Conservation (phyloP, 1,140 invertebrate genomes). For the Caerostris darwini region DNA sequence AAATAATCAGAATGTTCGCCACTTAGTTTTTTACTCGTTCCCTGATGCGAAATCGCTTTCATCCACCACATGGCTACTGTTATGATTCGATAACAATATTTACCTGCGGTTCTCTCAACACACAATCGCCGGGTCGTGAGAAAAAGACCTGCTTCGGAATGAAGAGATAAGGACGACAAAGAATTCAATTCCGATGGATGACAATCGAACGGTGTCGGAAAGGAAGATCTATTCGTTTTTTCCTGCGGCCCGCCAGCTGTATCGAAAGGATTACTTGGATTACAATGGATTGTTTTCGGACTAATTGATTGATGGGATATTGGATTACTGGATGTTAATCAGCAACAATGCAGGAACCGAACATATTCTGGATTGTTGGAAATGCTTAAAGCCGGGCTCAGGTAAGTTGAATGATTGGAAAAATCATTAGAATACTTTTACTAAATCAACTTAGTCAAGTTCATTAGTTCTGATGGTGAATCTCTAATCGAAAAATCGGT, state of each 20-base stretch:
- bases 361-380: too few relatives aligned
- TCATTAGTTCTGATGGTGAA: too few relatives aligned
- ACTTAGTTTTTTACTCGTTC: conserved; percentile 21
- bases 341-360: too few relatives aligned
- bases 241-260: too few relatives aligned
- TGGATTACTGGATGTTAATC: not conserved
- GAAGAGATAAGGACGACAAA: not conserved
- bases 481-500: too few relatives aligned
- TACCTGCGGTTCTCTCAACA: conserved; percentile 35
- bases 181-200: not conserved
- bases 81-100: conserved; percentile 48
- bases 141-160: conserved; percentile 33
- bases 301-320: not conserved
- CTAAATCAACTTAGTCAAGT: too few relatives aligned
- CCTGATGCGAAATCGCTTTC: not conserved
- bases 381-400: too few relatives aligned
- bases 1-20: not conserved
- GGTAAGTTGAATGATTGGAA: too few relatives aligned
- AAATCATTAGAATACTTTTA: too few relatives aligned
- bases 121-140: conserved; percentile 27
- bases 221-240: not conserved
- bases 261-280: not conserved
- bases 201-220: not conserved
- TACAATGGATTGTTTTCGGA: not conserved
- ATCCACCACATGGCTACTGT: conserved; percentile 38